A percentile compares a stretch with the other conserved stretches of the same genome.
Conservation (phyloP, 2,797 vertebrate species). For the Pantherophis alleghaniensis region DNA sequence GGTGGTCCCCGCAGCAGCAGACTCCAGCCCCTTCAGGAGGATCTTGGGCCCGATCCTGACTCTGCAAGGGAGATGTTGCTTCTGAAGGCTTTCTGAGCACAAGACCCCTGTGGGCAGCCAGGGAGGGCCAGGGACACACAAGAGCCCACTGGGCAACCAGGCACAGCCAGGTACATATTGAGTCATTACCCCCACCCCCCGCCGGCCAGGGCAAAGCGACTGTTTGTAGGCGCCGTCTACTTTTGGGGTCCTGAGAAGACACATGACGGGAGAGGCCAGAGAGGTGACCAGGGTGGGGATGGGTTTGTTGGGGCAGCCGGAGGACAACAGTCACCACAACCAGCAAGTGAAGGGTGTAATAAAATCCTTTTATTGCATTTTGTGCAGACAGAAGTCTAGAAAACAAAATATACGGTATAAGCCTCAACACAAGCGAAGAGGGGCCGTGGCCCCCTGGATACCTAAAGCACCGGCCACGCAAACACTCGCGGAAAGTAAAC, state of each 20-base stretch:
- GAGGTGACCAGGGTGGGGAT: not conserved
- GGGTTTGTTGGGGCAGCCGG: not conserved
- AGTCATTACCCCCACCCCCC: not conserved
- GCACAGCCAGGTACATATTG: not conserved
- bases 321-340: constrained; percentile 29
- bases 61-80: not conserved
- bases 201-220: not conserved
- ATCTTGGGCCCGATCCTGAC: not conserved
- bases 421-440: constrained; percentile 91
- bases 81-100: not conserved
- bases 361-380: constrained; percentile 99
- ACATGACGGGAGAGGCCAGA: fast-evolving
- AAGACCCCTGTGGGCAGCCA: not conserved
- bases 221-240: not conserved
- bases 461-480: constrained; percentile 84
- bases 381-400: constrained; percentile 98
- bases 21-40: not conserved
- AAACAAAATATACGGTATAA: constrained; percentile 89
- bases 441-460: constrained; percentile 87
- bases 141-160: too few species aligned
- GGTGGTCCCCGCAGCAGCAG: not conserved
- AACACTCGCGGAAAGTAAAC: constrained; percentile 91
- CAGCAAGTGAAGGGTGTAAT: constrained; percentile 80
- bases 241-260: not conserved
- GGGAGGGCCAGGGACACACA: not conserved